These are phyloP conservation scores for Lagopus leucura DNA, from an alignment of 2,113 vertebrate species.

Conservation along the genomic window DNA sequence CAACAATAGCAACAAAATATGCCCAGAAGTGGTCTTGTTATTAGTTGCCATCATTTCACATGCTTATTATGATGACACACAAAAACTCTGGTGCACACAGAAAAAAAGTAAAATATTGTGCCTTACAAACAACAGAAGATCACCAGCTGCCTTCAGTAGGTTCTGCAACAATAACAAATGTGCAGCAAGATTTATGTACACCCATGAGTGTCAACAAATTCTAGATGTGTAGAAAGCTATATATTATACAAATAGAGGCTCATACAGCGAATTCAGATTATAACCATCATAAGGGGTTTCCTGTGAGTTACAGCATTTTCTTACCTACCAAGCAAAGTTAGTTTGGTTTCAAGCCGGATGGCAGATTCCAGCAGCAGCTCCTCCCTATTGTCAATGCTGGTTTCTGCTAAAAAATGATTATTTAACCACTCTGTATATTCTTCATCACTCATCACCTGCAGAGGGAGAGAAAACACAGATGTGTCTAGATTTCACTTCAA, in stretches of 20 bases:
- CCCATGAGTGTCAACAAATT: background rate
- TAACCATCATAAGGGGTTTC: background rate
- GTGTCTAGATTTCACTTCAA: background rate
- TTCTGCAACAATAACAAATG: background rate
- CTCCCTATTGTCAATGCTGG: slow-evolving; percentile 91
- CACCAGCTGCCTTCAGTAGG: background rate
- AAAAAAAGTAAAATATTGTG: background rate
- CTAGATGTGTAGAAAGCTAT: background rate
- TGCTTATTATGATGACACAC: background rate
- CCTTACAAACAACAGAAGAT: background rate
- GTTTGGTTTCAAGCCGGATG: slow-evolving; percentile 84
- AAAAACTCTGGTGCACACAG: background rate
- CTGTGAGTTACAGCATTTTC: background rate
- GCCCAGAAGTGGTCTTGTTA: background rate
- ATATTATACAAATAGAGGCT: background rate
- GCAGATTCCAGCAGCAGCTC: slow-evolving; percentile 88
- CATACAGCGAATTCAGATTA: background rate
- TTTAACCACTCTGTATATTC: slow-evolving; percentile 91
- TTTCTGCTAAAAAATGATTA: slow-evolving; percentile 86
- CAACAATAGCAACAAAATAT: background rate
- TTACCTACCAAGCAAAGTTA: slow-evolving; percentile 89
- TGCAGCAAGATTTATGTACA: background rate
- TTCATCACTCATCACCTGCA: slow-evolving; percentile 84
- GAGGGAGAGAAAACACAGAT: background rate
- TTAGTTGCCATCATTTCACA: background rate